Evolutionary conservation across 2,797 vertebrate genomes (phyloP), one percentile per base, ranked within the genome.

Genomic region (Zenarchopterus dispar): DNA sequence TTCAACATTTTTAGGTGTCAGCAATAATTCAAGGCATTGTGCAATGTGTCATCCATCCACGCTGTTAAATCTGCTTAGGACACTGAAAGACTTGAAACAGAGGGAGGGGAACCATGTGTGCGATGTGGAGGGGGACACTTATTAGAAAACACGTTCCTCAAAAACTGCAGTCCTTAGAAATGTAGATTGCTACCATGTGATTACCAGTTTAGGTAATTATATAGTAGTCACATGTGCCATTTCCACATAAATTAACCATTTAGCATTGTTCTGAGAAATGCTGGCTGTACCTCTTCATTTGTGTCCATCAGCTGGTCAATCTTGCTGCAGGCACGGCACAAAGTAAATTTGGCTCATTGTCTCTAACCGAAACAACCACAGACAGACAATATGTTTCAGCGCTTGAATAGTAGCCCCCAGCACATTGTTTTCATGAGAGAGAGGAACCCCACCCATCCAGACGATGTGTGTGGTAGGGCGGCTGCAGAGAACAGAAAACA

Each of bases 271-370:
- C 33, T 67, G 19, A 33, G 51, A 81, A 10, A 56, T 55, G 24
- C 13, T 61, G 62, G 26, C 43, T 56, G 31, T 28, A 53, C 47
- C 18, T 55, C 18, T 71, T 56, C 17, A 71, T 17, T 48, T 48
- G 45, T 45, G 67, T 58, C 43, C 16, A 62, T 50, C 28, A 49
- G 63, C 64, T 51, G 79, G 79, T 71, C 80, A 75, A 59, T 36
- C 57, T 17, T n/a, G 18, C 60, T 80, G 55, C 63, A 67, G 76
- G 59, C 63, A 44, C 26, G 56, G 36, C 52, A 44, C 64, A 54
- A 51, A 68, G 63, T n/a, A 6, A 53, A 68, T 54, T 24, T 67
- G 28, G 68, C 71, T 50, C 49, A 43, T 70, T 43, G 56, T 73
- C 51, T 75, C 36, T 54, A 42, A 62, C 52, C 41, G 70, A 26